phyloP scores from a whole-genome alignment of 37 sponge, comb jelly and placozoan genomes.

The Mnemiopsis leidyi region DNA sequence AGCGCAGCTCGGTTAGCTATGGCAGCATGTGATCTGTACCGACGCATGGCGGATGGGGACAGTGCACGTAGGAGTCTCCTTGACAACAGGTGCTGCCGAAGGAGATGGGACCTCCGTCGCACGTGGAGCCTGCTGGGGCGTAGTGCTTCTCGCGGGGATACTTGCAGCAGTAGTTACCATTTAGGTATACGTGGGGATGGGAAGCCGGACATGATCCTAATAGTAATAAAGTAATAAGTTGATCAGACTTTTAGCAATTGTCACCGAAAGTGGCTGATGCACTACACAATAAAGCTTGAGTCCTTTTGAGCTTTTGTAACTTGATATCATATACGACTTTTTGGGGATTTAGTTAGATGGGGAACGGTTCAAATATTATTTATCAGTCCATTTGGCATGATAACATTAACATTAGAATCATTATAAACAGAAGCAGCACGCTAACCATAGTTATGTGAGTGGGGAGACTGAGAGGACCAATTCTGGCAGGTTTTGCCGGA shows the following conservation, averaged over 20 bases:
- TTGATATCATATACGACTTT: no score
- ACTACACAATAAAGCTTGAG: no score
- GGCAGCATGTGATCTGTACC: not conserved
- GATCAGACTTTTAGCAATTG: no score
- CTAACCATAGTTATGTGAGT: not conserved
- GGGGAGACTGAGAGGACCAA: not conserved
- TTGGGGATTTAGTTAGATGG: no score
- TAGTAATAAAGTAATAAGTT: no score
- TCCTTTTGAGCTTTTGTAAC: no score
- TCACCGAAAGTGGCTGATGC: no score
- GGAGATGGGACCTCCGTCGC: conserved; percentile 10
- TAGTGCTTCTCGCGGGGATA: not conserved
- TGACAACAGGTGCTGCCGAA: not conserved
- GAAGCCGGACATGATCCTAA: not conserved
- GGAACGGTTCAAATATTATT: no score
- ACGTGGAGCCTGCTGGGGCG: not conserved
- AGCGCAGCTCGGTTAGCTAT: not conserved
- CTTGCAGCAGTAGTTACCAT: conserved; percentile 40
- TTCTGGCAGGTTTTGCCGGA: not conserved
- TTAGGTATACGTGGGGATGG: conserved; percentile 19
- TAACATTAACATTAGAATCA: no score
- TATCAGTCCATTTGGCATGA: no score
- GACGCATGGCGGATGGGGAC: not conserved
- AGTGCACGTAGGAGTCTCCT: not conserved
- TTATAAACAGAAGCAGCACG: no score